These are phyloP conservation scores for Heterodera filipjevi DNA, from an alignment of 2,888 invertebrate species.

Conservation along the genomic window DNA sequence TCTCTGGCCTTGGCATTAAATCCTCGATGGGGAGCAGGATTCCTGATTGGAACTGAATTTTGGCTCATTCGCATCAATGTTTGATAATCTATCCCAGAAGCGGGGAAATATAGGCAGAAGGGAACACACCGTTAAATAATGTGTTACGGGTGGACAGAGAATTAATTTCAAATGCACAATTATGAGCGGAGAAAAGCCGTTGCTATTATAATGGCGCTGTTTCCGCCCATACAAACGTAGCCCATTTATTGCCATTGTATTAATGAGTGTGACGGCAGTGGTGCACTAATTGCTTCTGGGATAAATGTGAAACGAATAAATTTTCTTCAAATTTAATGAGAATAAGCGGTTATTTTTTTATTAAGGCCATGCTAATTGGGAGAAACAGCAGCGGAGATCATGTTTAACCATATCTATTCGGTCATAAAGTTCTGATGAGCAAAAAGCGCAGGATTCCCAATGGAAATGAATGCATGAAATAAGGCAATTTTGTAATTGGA, in stretches of 20 bases:
- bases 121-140: background rate
- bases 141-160: too few species aligned
- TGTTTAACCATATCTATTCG: background rate
- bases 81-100: background rate
- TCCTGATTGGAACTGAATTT: slow-evolving; percentile 20
- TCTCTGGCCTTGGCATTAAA: slow-evolving; percentile 49
- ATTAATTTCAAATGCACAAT: slow-evolving; percentile 1
- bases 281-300: background rate
- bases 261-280: background rate
- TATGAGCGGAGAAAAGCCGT: background rate
- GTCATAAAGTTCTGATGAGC: background rate
- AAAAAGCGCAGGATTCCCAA: background rate
- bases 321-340: background rate
- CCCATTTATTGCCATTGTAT: slow-evolving; percentile 3
- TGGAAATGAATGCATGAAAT: background rate
- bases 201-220: background rate
- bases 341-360: background rate
- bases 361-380: background rate
- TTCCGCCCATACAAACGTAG: background rate
- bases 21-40: slow-evolving; percentile 49
- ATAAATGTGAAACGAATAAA: background rate
- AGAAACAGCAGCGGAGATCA: background rate
- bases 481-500: too few species aligned
- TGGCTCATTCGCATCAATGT: too few species aligned
- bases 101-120: background rate